Conservation (phyloP, 2,888 invertebrate species). For the Lamellibrachia columna region DNA sequence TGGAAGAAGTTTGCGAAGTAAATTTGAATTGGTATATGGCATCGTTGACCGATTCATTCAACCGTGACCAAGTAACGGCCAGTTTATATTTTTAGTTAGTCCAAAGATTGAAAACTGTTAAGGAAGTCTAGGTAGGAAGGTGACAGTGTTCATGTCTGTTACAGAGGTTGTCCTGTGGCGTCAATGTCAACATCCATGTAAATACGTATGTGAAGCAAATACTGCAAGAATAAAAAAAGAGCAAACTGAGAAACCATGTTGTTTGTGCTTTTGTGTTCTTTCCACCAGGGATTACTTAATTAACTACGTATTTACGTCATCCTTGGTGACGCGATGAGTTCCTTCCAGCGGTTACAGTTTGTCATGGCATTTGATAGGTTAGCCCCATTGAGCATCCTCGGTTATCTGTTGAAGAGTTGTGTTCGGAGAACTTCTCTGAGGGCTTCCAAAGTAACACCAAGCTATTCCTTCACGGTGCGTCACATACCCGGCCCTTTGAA, state of each 20-base stretch:
- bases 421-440: too few relatives aligned
- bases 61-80: not conserved
- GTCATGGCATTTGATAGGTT: too few relatives aligned
- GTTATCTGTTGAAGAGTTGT: too few relatives aligned
- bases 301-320: too few relatives aligned
- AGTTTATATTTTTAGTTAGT: not conserved
- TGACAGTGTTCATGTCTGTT: not conserved
- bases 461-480: too few relatives aligned
- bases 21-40: not conserved
- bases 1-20: not conserved
- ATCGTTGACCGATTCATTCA: not conserved
- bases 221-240: constrained; percentile 7
- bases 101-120: not conserved
- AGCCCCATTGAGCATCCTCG: too few relatives aligned
- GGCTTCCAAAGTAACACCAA: too few relatives aligned
- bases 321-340: too few relatives aligned
- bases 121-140: not conserved
- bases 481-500: too few relatives aligned
- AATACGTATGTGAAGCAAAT: not conserved
- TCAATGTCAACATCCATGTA: not conserved
- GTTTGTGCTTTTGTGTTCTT: too few relatives aligned
- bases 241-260: not conserved
- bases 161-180: not conserved
- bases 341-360: too few relatives aligned
- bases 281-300: too few relatives aligned